Conservation (phyloP, 2,113 vertebrate species). For the Chloropsis cyanopogon region DNA sequence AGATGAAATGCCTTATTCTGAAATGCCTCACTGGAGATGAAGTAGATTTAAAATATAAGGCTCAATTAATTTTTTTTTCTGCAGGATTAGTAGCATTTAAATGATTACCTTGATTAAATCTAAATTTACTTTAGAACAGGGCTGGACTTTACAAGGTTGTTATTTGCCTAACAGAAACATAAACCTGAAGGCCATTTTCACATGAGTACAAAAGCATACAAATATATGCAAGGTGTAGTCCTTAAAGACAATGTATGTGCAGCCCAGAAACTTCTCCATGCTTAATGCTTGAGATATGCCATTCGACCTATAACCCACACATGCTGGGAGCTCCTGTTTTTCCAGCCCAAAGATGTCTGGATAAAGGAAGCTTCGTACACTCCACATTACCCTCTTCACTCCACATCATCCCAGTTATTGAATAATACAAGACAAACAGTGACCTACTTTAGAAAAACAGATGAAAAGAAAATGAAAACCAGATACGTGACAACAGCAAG, state of each 20-base stretch:
- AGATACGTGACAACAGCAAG: constrained; percentile 71
- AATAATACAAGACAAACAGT: constrained; percentile 93
- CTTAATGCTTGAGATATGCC: not conserved
- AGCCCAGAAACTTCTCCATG: not conserved
- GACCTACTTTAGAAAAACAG: constrained; percentile 94
- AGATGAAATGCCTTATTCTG: not conserved
- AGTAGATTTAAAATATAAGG: not conserved
- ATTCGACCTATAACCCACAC: constrained; percentile 15
- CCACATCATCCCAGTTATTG: constrained; percentile 82
- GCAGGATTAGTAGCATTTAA: not conserved
- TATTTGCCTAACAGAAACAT: not conserved
- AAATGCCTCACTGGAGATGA: not conserved
- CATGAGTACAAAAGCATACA: not conserved
- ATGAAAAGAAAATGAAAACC: constrained; percentile 80
- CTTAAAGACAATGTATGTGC: not conserved
- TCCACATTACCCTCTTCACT: constrained; percentile 62
- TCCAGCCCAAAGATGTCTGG: constrained; percentile 29
- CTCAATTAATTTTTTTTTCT: not conserved
- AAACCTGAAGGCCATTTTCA: not conserved
- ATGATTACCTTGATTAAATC: not conserved
- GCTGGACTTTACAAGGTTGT: not conserved
- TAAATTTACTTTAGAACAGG: not conserved
- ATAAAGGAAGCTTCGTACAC: constrained; percentile 63
- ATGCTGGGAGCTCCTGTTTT: constrained; percentile 8
- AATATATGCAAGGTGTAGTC: not conserved